Percentiles rank a stretch among this genome's conserved stretches.
Conservation (phyloP, 2,888 invertebrate species). For the Drosophila pseudotalamancana region DNA sequence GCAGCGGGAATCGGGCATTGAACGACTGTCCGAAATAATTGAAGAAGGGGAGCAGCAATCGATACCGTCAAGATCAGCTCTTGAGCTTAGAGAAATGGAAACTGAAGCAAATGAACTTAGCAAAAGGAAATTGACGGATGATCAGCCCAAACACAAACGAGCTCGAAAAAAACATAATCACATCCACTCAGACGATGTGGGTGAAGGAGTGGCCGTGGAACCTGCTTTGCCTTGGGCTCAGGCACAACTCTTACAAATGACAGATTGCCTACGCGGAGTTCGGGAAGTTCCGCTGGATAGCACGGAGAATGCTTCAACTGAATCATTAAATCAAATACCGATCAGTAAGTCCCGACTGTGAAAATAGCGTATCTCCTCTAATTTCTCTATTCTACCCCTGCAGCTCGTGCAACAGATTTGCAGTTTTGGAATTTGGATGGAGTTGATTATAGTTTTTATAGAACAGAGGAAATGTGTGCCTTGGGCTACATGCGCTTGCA, state of each 20-base stretch:
- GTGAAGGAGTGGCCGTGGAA: not conserved
- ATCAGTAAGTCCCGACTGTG: too few relatives aligned
- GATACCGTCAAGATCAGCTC: not conserved
- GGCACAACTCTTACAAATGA: not conserved
- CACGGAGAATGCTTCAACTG: too few relatives aligned
- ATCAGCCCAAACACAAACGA: not conserved
- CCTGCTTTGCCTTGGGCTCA: too few relatives aligned
- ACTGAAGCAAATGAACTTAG: too few relatives aligned
- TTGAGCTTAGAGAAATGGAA: not conserved
- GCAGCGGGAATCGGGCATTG: not conserved
- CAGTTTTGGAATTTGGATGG: conserved; percentile 53
- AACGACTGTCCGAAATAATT: not conserved
- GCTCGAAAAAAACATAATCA: not conserved
- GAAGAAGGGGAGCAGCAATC: conserved; percentile 1
- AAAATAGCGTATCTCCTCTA: too few relatives aligned
- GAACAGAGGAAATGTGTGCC: conserved; percentile 40
- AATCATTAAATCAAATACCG: too few relatives aligned
- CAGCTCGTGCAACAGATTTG: conserved; percentile 43
- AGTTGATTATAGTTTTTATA: conserved; percentile 70
- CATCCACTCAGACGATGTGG: too few relatives aligned
- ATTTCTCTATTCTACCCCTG: too few relatives aligned
- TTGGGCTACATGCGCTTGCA: conserved; percentile 67
- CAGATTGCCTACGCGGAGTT: conserved; percentile 37
- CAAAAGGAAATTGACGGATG: not conserved
- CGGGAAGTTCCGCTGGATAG: conserved; percentile 10